These are phyloP conservation scores for Rallus crepitans DNA, from an alignment of 2,797 vertebrate genomes.

Conservation along the genomic window DNA sequence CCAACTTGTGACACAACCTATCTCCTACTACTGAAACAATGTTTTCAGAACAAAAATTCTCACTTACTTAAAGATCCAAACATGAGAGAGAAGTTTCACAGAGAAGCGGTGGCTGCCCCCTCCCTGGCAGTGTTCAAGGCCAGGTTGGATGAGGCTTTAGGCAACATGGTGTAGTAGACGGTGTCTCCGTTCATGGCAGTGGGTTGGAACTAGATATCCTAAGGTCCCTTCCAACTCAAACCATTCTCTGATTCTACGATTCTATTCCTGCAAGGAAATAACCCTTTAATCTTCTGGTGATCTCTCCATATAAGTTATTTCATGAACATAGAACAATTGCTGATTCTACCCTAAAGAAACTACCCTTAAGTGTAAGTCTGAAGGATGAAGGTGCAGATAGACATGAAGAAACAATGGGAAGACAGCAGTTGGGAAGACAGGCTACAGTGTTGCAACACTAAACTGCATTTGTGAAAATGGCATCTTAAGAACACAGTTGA, in stretches of 20 bases:
- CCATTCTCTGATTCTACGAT: no score
- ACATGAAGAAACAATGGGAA: neutral
- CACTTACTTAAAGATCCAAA: neutral
- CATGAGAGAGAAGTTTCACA: neutral
- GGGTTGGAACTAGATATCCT: no score
- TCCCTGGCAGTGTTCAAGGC: no score
- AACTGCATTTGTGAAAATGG: neutral
- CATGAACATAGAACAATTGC: neutral
- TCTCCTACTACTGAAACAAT: neutral
- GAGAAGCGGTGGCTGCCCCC: no score
- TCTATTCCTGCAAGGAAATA: neutral
- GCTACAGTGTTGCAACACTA: no score
- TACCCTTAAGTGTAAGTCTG: fast-evolving
- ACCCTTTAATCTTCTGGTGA: neutral
- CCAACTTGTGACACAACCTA: neutral
- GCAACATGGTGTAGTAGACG: no score
- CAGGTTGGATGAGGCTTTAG: no score
- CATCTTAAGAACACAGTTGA: neutral
- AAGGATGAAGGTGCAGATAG: neutral
- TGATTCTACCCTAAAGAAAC: neutral
- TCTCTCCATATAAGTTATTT: neutral
- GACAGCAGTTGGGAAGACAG: neutral
- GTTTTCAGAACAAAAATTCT: neutral
- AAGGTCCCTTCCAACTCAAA: no score
- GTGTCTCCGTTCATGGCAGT: no score